phyloP scores from a whole-genome alignment of 2,797 vertebrate genomes.

The Chelon auratus region DNA sequence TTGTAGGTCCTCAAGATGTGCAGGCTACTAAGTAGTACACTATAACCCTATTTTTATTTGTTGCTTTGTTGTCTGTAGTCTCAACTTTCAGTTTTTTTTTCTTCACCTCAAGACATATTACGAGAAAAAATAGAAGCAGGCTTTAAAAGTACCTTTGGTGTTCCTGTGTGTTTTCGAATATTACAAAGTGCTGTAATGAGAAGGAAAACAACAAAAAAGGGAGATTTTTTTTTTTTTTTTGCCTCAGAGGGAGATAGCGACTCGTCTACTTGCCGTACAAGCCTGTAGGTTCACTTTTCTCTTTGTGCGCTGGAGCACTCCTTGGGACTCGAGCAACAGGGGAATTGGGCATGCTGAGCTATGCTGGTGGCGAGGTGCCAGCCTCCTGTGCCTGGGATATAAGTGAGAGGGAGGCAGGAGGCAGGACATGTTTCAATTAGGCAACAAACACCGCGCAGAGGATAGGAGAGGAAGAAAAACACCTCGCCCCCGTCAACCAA shows the following conservation, averaged over 20 bases:
- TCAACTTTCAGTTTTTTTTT: slow-evolving; percentile 70
- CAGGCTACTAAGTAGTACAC: slow-evolving; percentile 65
- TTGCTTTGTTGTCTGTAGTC: slow-evolving; percentile 82
- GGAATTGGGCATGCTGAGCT: slow-evolving; percentile 83
- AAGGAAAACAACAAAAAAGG: slow-evolving; percentile 86
- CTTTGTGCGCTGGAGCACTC: slow-evolving; percentile 82
- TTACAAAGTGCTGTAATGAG: slow-evolving; percentile 88
- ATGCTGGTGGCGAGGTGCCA: slow-evolving; percentile 83
- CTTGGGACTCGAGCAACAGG: slow-evolving; percentile 83
- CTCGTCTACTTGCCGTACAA: slow-evolving; percentile 78
- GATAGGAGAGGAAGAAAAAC: slow-evolving; percentile 32
- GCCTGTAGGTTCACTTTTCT: slow-evolving; percentile 85
- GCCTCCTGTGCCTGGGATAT: slow-evolving; percentile 77
- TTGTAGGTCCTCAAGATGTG: slow-evolving; percentile 64
- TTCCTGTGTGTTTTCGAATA: slow-evolving; percentile 87
- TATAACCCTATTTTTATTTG: slow-evolving; percentile 80
- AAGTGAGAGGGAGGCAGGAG: slow-evolving; percentile 70
- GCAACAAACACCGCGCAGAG: slow-evolving; percentile 65
- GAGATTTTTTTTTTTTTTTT: slow-evolving; percentile 69
- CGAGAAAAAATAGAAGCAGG: slow-evolving; percentile 66
- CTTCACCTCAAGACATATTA: slow-evolving; percentile 82
- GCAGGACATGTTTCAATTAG: slow-evolving; percentile 84
- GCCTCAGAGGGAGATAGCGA: slow-evolving; percentile 83
- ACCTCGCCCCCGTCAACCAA: slow-evolving; percentile 53
- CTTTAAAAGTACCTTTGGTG: slow-evolving; percentile 86